Evolutionary conservation across 2,113 vertebrate genomes (phyloP), one percentile per base, ranked within the genome.

Genomic region (Lepus americanus): DNA sequence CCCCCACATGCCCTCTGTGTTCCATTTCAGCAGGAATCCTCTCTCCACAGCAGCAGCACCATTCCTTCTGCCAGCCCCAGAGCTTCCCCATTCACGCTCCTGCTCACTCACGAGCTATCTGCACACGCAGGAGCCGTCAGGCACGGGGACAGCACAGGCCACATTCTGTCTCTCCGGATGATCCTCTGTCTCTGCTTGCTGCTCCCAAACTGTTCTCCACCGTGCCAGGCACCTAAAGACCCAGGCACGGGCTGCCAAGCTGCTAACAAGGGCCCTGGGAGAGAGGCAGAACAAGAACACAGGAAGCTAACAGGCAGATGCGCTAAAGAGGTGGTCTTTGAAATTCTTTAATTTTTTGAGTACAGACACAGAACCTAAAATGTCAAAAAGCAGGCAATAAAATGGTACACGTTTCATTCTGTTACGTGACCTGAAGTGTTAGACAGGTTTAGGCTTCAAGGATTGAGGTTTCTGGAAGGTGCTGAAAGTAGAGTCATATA

Each of bases 41-140:
- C 76, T 83, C 87, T 94, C 81, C 80, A 8, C 1, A 51, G 76
- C 87, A 80, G 84, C 36, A 66, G 86, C n/a, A 70, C 39, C 64
- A 82, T 31, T 20, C 81, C 66, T 39, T 73, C 73, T 19, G 31
- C 87, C 92, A 77, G n/a, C 59, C 63, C 80, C 4, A 0, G 49
- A 79, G 36, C 25, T 80, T 92, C 6, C 72, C 67, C 67, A 77
- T 80, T 92, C 61, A 53, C 0, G 6, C 44, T 36, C 78, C 63
- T 74, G 88, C 87, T 84, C 8, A 6, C 76, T 89, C 79, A 77
- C 6, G 66, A 61, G 88, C 64, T 94, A 92, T 96, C 81, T 97
- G 81, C 86, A 96, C 33, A 44, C 74, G 2, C 17, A 23, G 84
- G 92, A 86, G 72, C 77, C 82, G 76, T 1, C 31, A 4, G 89